These are phyloP conservation scores for Hippocampus comes DNA, from an alignment of 2,113 vertebrate species.

Conservation along the genomic window DNA sequence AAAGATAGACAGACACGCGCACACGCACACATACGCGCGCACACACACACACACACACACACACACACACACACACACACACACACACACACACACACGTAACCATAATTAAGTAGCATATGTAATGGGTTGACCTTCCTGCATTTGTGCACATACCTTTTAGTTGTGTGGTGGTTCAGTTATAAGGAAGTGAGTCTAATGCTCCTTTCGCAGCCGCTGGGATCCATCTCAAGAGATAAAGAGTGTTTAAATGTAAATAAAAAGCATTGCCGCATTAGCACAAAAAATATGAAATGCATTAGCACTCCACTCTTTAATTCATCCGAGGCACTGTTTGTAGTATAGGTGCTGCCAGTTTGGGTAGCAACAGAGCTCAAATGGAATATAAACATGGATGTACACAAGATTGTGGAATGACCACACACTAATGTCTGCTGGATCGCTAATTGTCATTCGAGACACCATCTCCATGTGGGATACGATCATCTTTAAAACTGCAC, in stretches of 20 bases:
- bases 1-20: conserved; percentile 40
- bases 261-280: background rate
- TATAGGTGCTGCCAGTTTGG: background rate
- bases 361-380: no score
- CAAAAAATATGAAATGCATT: background rate
- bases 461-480: no score
- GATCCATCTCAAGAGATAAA: background rate
- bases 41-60: background rate
- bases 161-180: background rate
- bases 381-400: no score
- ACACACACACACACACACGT: background rate
- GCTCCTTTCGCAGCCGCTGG: background rate
- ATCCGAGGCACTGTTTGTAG: background rate
- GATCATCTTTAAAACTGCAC: no score
- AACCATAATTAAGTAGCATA: background rate
- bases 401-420: no score
- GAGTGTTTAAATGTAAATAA: background rate
- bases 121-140: background rate
- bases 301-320: background rate
- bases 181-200: background rate
- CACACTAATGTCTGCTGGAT: background rate
- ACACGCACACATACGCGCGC: background rate
- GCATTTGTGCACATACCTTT: background rate
- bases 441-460: background rate
- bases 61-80: background rate